These are phyloP conservation scores for Ganaspis brasiliensis DNA, from an alignment of 2,888 invertebrate genomes.

Conservation along the genomic window DNA sequence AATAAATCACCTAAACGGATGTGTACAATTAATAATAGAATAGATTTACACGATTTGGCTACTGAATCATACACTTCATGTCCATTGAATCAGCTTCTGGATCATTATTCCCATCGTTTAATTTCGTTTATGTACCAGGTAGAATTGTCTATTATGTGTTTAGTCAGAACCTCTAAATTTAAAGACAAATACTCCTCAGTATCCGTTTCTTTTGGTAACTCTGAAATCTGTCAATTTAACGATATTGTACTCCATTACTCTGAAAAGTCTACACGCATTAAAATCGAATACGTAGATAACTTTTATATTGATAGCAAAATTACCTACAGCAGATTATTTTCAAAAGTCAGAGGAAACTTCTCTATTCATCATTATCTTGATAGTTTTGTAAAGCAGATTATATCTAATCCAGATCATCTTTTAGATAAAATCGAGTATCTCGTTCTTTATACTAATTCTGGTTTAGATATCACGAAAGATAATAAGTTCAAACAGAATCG, in stretches of 20 bases:
- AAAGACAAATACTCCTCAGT: constrained; percentile 67
- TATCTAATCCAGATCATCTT: constrained; percentile 51
- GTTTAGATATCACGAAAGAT: constrained; percentile 63
- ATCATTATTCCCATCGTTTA: constrained; percentile 62
- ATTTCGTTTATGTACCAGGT: constrained; percentile 66
- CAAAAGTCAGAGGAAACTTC: constrained; percentile 61
- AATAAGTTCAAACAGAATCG: constrained; percentile 57
- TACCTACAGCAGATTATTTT: constrained; percentile 63
- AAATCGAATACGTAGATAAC: constrained; percentile 65
- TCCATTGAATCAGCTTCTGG: constrained; percentile 50
- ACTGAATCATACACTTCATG: background rate
- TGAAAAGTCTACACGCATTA: constrained; percentile 64
- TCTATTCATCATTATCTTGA: constrained; percentile 64
- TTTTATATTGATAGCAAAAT: constrained; percentile 62
- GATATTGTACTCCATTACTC: constrained; percentile 64
- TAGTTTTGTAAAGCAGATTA: constrained; percentile 65
- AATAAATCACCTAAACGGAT: background rate
- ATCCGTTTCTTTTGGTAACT: constrained; percentile 65
- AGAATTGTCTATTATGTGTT: constrained; percentile 67
- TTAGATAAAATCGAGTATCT: constrained; percentile 62
- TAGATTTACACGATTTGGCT: background rate
- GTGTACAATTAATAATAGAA: too few species aligned
- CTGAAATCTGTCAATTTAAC: constrained; percentile 53
- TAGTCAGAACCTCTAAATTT: constrained; percentile 61
- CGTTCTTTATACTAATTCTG: constrained; percentile 66